Evolutionary conservation across 2,888 invertebrate species (phyloP).

Genomic region (Nymphalis c-album): DNA sequence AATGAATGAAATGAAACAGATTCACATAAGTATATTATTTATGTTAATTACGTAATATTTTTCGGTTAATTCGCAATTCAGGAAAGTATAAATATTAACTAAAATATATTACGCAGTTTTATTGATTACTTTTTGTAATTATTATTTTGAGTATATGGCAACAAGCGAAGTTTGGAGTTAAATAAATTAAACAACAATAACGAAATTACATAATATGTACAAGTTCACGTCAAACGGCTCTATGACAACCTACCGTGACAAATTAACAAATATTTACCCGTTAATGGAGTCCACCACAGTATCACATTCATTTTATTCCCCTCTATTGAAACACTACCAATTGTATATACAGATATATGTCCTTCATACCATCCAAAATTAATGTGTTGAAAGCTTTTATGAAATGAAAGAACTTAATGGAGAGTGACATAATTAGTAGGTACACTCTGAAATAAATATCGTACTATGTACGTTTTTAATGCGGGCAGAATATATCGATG

Average conservation of each 20-base stretch:
- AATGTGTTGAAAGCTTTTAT: conserved; percentile 23
- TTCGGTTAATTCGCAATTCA: too few species aligned
- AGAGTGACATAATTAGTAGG: conserved; percentile 10
- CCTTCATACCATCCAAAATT: not conserved
- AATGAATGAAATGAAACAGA: too few species aligned
- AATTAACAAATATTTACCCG: conserved; percentile 68
- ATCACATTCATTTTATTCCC: conserved; percentile 51
- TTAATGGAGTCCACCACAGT: conserved; percentile 64
- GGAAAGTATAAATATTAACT: too few species aligned
- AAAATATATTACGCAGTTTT: too few species aligned
- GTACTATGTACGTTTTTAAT: conserved; percentile 23
- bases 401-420: conserved; percentile 19
- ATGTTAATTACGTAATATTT: too few species aligned
- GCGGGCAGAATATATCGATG: conserved; percentile 33
- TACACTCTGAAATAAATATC: conserved; percentile 7
- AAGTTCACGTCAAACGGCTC: conserved; percentile 47
- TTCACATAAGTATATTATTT: too few species aligned
- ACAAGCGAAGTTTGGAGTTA: not conserved
- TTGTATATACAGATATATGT: conserved; percentile 13
- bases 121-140: too few species aligned
- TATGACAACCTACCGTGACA: conserved; percentile 52
- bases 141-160: too few species aligned
- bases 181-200: not conserved
- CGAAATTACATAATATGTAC: conserved; percentile 3
- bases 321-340: conserved; percentile 27